phyloP scores from a whole-genome alignment of 2,113 vertebrate species.

The Piaya cayana region DNA sequence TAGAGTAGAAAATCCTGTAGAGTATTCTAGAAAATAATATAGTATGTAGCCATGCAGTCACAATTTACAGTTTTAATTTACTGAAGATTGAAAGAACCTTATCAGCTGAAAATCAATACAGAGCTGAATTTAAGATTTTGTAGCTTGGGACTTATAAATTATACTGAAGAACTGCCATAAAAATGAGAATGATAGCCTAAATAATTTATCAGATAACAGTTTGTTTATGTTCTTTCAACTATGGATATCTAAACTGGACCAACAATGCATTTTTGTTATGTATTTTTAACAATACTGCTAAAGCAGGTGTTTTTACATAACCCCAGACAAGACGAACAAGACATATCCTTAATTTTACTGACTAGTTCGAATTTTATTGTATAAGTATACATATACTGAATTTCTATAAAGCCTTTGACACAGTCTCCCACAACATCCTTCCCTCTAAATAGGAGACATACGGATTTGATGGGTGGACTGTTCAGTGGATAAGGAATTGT shows the following conservation, averaged over 20 bases:
- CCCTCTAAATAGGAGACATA: too few relatives aligned
- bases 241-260: not conserved
- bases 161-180: not conserved
- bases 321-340: not conserved
- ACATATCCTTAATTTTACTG: not conserved
- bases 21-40: not conserved
- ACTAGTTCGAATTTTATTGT: not conserved
- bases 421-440: too few relatives aligned
- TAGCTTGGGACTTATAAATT: not conserved
- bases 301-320: not conserved
- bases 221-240: not conserved
- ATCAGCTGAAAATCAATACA: not conserved
- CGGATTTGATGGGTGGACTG: too few relatives aligned
- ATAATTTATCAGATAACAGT: not conserved
- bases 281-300: not conserved
- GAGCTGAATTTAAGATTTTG: not conserved
- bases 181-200: not conserved
- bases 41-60: not conserved
- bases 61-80: slow-evolving; percentile 6
- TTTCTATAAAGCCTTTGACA: too few relatives aligned
- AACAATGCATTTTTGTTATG: not conserved
- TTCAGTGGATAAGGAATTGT: too few relatives aligned
- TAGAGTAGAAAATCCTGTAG: not conserved
- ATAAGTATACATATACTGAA: too few relatives aligned
- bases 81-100: not conserved